Evolutionary conservation across 2,888 invertebrate genomes (phyloP).

Genomic region (Polietes domitor): DNA sequence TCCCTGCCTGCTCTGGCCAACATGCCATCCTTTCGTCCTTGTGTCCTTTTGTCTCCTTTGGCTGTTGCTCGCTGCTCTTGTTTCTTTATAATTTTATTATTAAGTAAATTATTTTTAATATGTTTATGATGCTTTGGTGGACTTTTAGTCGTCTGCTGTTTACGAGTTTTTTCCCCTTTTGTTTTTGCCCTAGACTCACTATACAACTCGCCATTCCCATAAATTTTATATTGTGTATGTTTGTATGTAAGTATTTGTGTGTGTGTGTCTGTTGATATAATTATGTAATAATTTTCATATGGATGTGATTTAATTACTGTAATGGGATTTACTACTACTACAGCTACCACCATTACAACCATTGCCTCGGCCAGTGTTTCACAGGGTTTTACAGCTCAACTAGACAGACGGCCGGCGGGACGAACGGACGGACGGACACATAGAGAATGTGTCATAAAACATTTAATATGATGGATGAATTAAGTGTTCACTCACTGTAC

Average conservation of each 20-base stretch:
- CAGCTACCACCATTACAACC: constrained; percentile 1
- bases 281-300: constrained; percentile 79
- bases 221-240: constrained; percentile 19
- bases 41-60: constrained; percentile 4
- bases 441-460: constrained; percentile 76
- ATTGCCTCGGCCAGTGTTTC: neutral
- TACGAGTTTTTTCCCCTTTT: constrained; percentile 26
- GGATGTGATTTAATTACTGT: constrained; percentile 80
- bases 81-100: constrained; percentile 68
- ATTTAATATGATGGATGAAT: constrained; percentile 79
- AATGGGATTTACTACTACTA: constrained; percentile 77
- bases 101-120: constrained; percentile 80
- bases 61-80: constrained; percentile 11
- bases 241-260: neutral
- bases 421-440: neutral
- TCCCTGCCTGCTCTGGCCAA: neutral
- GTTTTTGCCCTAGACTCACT: neutral
- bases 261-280: constrained; percentile 69
- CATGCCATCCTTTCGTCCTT: constrained; percentile 10
- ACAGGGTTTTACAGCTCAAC: neutral
- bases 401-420: neutral
- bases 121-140: constrained; percentile 75
- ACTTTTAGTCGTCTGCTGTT: constrained; percentile 47
- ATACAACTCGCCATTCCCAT: constrained; percentile 24
- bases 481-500: constrained; percentile 48